phyloP scores from a whole-genome alignment of 2,888 invertebrate species.

The Cataglyphis rosenhaueri region DNA sequence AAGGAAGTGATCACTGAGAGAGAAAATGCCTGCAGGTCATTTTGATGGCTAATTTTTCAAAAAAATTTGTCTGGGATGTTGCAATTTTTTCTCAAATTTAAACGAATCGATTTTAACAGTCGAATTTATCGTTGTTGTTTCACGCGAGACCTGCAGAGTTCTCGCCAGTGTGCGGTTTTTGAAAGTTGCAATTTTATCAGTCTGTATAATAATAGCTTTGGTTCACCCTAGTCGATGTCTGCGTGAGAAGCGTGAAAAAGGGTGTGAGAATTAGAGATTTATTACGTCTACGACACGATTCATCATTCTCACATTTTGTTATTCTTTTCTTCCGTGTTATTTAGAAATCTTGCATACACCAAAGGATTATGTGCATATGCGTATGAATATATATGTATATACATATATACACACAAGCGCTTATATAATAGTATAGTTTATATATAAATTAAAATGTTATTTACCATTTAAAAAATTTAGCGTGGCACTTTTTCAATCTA shows the following conservation, averaged over 20 bases:
- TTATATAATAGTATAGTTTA: constrained; percentile 7
- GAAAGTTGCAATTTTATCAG: constrained; percentile 60
- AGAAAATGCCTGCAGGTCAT: constrained; percentile 18
- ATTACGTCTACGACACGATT: background rate
- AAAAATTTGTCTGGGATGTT: constrained; percentile 34
- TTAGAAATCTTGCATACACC: constrained; percentile 46
- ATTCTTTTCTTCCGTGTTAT: constrained; percentile 31
- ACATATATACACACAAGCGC: background rate
- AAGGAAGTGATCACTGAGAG: constrained; percentile 54
- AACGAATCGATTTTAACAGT: constrained; percentile 1
- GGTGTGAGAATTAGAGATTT: constrained; percentile 38
- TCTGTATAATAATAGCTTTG: constrained; percentile 67
- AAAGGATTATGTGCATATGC: constrained; percentile 44
- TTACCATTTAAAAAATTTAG: background rate
- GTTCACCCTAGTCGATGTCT: constrained; percentile 70
- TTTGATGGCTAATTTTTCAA: constrained; percentile 1
- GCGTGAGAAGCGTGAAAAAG: constrained; percentile 69
- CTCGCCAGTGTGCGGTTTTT: constrained; percentile 53
- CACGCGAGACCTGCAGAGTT: constrained; percentile 40
- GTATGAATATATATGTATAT: constrained; percentile 2
- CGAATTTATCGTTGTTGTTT: constrained; percentile 9
- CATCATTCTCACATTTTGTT: constrained; percentile 53
- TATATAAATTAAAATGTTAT: background rate
- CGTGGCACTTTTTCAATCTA: background rate
- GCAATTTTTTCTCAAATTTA: constrained; percentile 35